A percentile compares a stretch with the other conserved stretches of the same genome.
Evolutionary conservation across 2,888 invertebrate species (phyloP).

Genomic region (Thecophora atra): DNA sequence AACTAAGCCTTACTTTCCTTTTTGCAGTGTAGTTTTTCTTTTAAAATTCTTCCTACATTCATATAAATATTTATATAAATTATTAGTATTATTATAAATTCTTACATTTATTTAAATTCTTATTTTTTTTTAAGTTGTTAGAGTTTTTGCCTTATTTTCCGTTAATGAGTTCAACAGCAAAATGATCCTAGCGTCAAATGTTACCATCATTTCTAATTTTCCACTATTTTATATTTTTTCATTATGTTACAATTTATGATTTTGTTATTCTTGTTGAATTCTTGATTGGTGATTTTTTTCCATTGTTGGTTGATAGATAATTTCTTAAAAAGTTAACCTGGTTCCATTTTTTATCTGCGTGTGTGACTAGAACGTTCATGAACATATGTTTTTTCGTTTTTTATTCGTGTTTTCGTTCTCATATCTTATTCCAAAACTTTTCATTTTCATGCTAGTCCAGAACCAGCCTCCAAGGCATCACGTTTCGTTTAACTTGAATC

Average conservation of each 20-base stretch:
- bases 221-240: constrained; percentile 12
- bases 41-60: too few relatives aligned
- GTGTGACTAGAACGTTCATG: too few relatives aligned
- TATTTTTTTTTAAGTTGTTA: too few relatives aligned
- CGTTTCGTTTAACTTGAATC: constrained; percentile 6
- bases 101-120: too few relatives aligned
- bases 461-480: not conserved
- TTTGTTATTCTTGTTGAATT: not conserved
- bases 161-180: constrained; percentile 56
- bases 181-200: constrained; percentile 59
- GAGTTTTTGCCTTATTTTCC: constrained; percentile 48
- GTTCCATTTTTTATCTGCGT: too few relatives aligned
- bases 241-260: not conserved
- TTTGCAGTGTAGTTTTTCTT: too few relatives aligned
- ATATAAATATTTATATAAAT: too few relatives aligned
- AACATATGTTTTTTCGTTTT: not conserved
- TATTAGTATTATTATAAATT: too few relatives aligned
- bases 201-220: constrained; percentile 62
- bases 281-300: too few relatives aligned
- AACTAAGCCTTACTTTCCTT: too few relatives aligned
- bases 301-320: too few relatives aligned
- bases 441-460: constrained; percentile 12
- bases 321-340: too few relatives aligned
- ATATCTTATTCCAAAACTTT: not conserved
- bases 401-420: not conserved